These are phyloP conservation scores for Dermochelys coriacea DNA, from an alignment of 2,797 vertebrate genomes.

Conservation along the genomic window DNA sequence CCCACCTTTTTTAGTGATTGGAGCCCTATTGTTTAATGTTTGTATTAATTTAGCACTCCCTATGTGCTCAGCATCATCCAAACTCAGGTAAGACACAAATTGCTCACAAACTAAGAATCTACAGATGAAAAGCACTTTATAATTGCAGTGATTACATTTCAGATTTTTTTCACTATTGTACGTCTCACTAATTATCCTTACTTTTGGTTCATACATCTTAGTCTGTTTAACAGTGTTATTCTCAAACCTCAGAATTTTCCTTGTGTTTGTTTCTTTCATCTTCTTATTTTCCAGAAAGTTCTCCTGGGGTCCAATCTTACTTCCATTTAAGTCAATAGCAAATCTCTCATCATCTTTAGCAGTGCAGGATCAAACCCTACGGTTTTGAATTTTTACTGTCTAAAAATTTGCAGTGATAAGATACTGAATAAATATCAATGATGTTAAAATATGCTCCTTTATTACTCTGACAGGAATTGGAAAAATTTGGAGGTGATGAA, in stretches of 20 bases:
- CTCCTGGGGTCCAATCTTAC: neutral
- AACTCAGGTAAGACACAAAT: neutral
- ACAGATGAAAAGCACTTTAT: neutral
- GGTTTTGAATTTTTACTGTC: neutral
- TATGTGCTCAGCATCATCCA: neutral
- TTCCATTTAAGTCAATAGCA: neutral
- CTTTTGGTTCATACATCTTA: neutral
- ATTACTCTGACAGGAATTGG: neutral
- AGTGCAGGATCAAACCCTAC: neutral
- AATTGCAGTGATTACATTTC: neutral
- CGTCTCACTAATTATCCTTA: neutral
- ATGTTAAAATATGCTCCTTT: neutral
- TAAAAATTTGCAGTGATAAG: neutral
- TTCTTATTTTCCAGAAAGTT: neutral
- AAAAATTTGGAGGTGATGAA: neutral
- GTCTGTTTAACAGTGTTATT: neutral
- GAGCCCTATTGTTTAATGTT: neutral
- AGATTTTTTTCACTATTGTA: neutral
- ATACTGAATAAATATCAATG: neutral
- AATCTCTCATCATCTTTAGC: neutral
- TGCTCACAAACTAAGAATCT: neutral
- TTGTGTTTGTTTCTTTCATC: neutral
- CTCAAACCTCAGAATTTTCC: neutral
- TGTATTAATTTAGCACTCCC: neutral
- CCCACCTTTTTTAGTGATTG: neutral